These are phyloP conservation scores for Triplophysa tibetana DNA, from an alignment of 2,113 vertebrate species.

Conservation along the genomic window DNA sequence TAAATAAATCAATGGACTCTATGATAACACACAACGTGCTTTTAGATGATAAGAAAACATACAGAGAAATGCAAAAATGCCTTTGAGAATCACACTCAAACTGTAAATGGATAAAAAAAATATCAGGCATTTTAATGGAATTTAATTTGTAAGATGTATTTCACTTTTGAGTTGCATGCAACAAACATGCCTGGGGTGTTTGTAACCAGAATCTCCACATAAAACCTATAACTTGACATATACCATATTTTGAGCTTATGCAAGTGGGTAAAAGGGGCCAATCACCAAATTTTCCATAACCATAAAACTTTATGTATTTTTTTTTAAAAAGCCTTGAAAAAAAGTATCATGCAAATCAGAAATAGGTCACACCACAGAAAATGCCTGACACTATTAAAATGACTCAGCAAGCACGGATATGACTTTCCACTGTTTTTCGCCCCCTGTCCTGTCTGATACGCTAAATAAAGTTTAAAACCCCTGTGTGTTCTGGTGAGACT, in stretches of 20 bases:
- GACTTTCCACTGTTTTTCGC: slow-evolving; percentile 25
- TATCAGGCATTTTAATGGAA: no score
- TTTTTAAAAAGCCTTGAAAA: not conserved
- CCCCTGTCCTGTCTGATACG: not conserved
- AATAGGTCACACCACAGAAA: slow-evolving; percentile 33
- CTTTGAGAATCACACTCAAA: no score
- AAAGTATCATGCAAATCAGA: not conserved
- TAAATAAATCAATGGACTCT: no score
- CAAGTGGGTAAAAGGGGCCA: no score
- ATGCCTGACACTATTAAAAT: slow-evolving; percentile 14
- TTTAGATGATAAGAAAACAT: no score
- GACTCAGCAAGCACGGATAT: slow-evolving; percentile 29
- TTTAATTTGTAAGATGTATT: not conserved
- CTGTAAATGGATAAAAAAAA: no score
- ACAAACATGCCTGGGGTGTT: not conserved
- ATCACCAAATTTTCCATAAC: no score
- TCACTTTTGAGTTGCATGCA: not conserved
- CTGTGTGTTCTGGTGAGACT: slow-evolving; percentile 4
- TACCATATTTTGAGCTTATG: no score
- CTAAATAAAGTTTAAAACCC: slow-evolving; percentile 16
- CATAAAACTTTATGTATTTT: not conserved
- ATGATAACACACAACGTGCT: no score
- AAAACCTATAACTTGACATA: no score
- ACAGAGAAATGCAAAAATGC: no score
- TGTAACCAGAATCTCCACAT: not conserved